phyloP scores from a whole-genome alignment of 2,888 invertebrate genomes.

The Phyllotreta striolata region DNA sequence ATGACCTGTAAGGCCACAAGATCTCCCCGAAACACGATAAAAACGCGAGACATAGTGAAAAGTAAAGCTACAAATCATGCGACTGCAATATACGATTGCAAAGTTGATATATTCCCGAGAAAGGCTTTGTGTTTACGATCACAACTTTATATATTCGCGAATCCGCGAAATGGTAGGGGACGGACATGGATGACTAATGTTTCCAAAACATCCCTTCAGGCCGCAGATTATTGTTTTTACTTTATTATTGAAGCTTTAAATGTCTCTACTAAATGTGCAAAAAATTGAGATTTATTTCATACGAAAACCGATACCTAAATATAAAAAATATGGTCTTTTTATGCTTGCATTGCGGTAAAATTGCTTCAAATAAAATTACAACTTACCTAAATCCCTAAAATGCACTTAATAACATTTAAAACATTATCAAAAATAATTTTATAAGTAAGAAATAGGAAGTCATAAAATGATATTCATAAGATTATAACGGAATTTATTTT shows the following conservation, averaged over 20 bases:
- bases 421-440: no score
- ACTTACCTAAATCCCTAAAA: no score
- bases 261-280: slow-evolving; percentile 2
- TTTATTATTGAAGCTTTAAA: slow-evolving; percentile 16
- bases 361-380: no score
- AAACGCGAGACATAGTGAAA: slow-evolving; percentile 51
- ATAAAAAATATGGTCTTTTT: no score
- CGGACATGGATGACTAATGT: slow-evolving; percentile 37
- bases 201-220: slow-evolving; percentile 22
- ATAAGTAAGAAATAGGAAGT: no score
- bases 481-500: slow-evolving; percentile 5
- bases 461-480: slow-evolving; percentile 4
- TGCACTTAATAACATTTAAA: no score
- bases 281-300: background rate
- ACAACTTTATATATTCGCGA: slow-evolving; percentile 50
- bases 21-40: slow-evolving; percentile 45
- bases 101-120: slow-evolving; percentile 50
- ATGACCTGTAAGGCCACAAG: slow-evolving; percentile 41
- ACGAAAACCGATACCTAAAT: no score
- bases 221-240: slow-evolving; percentile 30
- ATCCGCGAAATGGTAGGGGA: slow-evolving; percentile 51
- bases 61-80: slow-evolving; percentile 54
- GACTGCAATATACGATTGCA: slow-evolving; percentile 54
- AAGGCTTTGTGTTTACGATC: slow-evolving; percentile 54
- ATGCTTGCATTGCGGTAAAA: no score